Percentiles rank a stretch among this genome's conserved stretches.
Evolutionary conservation across 2,888 invertebrate species (phyloP).

Genomic region (Brenthis daphne): DNA sequence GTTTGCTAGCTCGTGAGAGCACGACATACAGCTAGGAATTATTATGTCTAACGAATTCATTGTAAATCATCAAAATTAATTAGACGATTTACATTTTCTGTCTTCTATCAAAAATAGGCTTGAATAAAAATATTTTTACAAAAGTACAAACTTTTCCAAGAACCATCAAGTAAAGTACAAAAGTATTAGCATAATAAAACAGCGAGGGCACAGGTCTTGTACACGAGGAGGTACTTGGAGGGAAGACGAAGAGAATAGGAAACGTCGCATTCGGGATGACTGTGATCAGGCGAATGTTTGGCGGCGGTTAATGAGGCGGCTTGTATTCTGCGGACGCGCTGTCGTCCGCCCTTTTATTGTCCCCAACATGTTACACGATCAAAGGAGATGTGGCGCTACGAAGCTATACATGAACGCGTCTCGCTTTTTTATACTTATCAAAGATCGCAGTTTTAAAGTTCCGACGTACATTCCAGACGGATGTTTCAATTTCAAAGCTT

Average conservation of each 20-base stretch:
- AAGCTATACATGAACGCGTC: conserved; percentile 1
- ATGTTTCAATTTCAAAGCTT: not conserved
- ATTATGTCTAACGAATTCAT: too few species aligned
- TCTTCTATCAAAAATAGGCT: too few species aligned
- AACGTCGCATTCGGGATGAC: conserved; percentile 10
- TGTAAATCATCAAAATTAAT: too few species aligned
- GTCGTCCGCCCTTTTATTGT: conserved; percentile 38
- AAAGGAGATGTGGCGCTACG: conserved; percentile 11
- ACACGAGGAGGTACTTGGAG: not conserved
- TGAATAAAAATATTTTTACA: too few species aligned
- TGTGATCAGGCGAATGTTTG: conserved; percentile 21
- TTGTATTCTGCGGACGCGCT: conserved; percentile 44
- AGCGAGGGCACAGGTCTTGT: not conserved
- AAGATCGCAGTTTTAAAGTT: not conserved
- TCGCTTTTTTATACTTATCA: conserved; percentile 1
- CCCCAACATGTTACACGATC: conserved; percentile 28
- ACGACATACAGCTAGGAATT: too few species aligned
- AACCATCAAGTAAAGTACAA: not conserved
- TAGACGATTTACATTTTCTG: too few species aligned
- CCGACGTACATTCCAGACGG: not conserved
- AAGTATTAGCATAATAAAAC: conserved; percentile 6
- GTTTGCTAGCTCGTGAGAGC: too few species aligned
- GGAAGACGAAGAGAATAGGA: conserved; percentile 5
- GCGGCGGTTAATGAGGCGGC: conserved; percentile 44
- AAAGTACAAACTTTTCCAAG: too few species aligned